phyloP scores from a whole-genome alignment of 2,113 vertebrate species.

The Budorcas taxicolor region DNA sequence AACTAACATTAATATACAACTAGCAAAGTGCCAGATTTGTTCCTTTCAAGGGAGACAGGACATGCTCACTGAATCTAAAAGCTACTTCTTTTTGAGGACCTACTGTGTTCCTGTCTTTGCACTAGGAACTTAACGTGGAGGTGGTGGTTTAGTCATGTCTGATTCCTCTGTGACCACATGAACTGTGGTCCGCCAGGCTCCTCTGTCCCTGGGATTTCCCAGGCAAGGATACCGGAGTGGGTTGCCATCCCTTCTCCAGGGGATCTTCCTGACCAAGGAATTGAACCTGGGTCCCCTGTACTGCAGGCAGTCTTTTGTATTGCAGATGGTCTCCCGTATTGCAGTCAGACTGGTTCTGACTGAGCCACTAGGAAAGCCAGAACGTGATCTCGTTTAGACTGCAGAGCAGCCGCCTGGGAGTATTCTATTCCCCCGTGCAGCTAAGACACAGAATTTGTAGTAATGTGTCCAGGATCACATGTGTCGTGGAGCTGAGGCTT shows the following conservation, averaged over 20 bases:
- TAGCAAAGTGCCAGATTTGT: rapidly evolving
- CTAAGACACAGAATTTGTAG: background rate
- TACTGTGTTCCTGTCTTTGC: background rate
- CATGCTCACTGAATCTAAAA: background rate
- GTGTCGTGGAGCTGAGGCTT: background rate
- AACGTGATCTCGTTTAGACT: background rate
- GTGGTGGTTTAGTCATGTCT: background rate
- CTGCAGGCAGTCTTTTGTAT: background rate
- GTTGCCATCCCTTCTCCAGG: background rate
- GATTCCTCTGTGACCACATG: background rate
- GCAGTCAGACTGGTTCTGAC: rapidly evolving
- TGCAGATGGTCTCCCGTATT: background rate
- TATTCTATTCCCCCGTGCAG: background rate
- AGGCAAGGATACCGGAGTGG: background rate
- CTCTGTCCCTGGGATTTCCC: background rate
- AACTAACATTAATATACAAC: background rate
- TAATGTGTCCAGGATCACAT: background rate
- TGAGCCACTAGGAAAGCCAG: background rate
- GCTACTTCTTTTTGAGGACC: background rate
- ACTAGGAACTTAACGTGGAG: rapidly evolving
- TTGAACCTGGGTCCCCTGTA: rapidly evolving
- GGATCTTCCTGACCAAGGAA: background rate
- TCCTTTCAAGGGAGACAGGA: rapidly evolving
- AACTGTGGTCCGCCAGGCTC: background rate
- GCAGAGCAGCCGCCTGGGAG: background rate